Percentiles rank a stretch among this genome's conserved stretches.
phyloP scores from a whole-genome alignment of 2,797 vertebrate species.

The Luscinia luscinia region DNA sequence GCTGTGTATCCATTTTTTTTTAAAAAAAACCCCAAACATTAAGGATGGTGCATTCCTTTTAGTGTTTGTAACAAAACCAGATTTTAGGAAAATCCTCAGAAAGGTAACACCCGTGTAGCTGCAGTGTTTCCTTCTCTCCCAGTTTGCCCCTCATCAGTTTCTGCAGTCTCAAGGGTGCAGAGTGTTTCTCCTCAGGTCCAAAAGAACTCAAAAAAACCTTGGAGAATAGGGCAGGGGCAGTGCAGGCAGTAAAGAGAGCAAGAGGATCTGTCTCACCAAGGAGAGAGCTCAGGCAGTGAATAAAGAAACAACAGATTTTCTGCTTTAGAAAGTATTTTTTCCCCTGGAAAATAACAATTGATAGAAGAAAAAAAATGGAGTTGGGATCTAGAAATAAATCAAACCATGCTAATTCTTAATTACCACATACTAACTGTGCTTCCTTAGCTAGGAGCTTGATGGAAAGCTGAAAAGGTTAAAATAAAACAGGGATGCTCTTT shows the following conservation, averaged over 20 bases:
- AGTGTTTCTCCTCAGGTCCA: not conserved
- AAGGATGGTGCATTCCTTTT: not conserved
- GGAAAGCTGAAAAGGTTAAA: not conserved
- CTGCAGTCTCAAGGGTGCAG: not conserved
- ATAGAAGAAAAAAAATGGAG: not conserved
- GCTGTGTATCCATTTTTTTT: not conserved
- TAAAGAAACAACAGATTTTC: not conserved
- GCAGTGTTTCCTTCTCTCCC: not conserved
- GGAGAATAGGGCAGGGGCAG: not conserved
- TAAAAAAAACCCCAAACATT: not conserved
- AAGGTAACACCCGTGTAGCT: rapidly evolving
- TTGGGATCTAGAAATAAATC: not conserved
- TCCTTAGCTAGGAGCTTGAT: not conserved
- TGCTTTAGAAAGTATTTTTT: not conserved
- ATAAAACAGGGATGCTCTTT: not conserved
- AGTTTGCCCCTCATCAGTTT: not conserved
- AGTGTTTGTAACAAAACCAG: not conserved
- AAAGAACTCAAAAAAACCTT: not conserved
- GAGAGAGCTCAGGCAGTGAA: not conserved
- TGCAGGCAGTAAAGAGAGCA: too few species aligned
- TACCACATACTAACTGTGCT: rapidly evolving
- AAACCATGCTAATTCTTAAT: not conserved
- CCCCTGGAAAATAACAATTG: not conserved
- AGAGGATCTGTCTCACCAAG: not conserved
- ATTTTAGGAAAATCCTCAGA: not conserved